Base-by-base conservation (phyloP, 2,797 vertebrate genomes). In the Gadopsis bispinosus region DNA sequence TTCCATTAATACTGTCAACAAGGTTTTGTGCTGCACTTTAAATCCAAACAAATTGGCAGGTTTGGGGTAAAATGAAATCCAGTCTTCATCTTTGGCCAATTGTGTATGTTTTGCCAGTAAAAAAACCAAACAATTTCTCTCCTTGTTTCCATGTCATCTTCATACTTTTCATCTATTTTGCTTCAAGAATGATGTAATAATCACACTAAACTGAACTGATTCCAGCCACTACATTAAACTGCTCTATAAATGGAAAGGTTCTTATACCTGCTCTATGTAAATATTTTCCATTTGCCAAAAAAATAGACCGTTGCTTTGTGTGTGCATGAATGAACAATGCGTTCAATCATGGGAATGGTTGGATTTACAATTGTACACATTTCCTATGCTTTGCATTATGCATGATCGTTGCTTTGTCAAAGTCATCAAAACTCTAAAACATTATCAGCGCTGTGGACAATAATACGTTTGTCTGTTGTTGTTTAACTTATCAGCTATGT, bases 181-280 rank as follows among this genome's bases (percentile, higher is more conserved):
- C 53, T 58, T 66, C 4, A 29, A 47, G 1, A 62, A 60, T 72
- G 1, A 69, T 58, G 16, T 61, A 61, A 74, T 71, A n/a, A 75
- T 86, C 77, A 82, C 87, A 87, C 83, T 83, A 83, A 80, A 50
- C 41, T 65, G 20, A 81, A 47, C 26, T 43, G 53, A 83, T 71
- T 74, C 43, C 68, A 55, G 50, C 77, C 65, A 79, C 80, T 79
- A 81, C 83, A 68, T 55, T 35, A 41, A 80, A 76, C 61, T 61
- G 63, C 69, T 70, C 72, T 69, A 51, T 60, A 73, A 79, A 84
- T 59, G 58, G 70, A 83, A 56, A 2, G 60, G 73, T 53, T n/a
- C 26, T 56, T 55, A 45, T 48, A 51, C 65, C 48, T 74, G 70
- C 75, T 74, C 62, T 69, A 41, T 68, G 33, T 43, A 66, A 53